Evolutionary conservation across 2,113 vertebrate genomes (phyloP), one percentile per base, ranked within the genome.

Genomic region (Microcebus griseorufus): DNA sequence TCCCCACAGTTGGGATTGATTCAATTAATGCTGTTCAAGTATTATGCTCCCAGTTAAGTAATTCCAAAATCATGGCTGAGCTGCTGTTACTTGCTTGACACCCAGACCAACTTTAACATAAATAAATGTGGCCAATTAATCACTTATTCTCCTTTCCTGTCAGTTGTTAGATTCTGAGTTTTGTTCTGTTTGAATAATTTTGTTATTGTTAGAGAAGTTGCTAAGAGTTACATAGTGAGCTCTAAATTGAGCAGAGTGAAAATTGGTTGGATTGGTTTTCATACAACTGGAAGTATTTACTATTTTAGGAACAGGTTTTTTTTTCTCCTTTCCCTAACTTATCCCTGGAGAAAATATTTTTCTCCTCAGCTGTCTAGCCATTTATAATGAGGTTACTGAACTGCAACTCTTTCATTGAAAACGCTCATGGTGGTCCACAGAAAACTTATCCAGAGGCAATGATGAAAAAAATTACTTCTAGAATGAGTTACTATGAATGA

Each of bases 151-250:
- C 58, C 37, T 93, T 48, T 55, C 45, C 70, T 90, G 55, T 58
- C 39, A 88, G 20, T 88, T 79, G 4, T 62, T 86, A 79, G 37
- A 23, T 64, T 92, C 60, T n/a, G 27, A 7, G 7, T 88, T 94
- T 90, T 84, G 42, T 84, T 92, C 60, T 90, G 3, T 65, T 90
- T 90, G 48, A 88, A 45, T 96, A 60, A 65, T 78, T 81, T 80
- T 86, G 42, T 72, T 85, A 37, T 72, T 79, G 70, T 89, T 70
- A 10, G 67, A 83, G 60, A 79, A 84, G 34, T 69, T 70, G 11
- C 87, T 79, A 32, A 84, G 84, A 93, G 23, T 62, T 58, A 22
- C 67, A 39, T 11, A 72, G 29, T 64, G 87, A 81, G 39, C 58
- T 75, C 76, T 37, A 78, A 76, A 65, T 5, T 16, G 73, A 95